Conservation (phyloP, 2,888 invertebrate genomes). For the Acronicta aceris region DNA sequence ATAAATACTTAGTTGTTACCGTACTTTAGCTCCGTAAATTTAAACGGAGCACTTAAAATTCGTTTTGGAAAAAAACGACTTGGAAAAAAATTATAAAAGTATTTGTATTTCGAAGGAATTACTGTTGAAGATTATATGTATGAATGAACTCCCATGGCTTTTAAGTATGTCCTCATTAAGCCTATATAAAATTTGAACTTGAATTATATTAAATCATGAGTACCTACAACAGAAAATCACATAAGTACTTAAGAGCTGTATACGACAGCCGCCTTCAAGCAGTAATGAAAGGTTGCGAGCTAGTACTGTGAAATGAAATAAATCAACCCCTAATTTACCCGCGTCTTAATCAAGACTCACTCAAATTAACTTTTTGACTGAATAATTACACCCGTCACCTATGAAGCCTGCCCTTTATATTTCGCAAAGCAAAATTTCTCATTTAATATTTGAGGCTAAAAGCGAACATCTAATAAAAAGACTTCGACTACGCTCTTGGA, state of each 20-base stretch:
- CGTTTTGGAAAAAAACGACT: too few relatives aligned
- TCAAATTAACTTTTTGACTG: conserved; percentile 52
- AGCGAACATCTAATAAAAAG: conserved; percentile 29
- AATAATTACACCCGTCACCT: conserved; percentile 45
- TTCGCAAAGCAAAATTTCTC: neutral
- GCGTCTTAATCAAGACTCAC: conserved; percentile 42
- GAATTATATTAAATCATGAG: conserved; percentile 25
- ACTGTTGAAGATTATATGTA: too few relatives aligned
- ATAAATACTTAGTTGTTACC: neutral
- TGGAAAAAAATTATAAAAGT: too few relatives aligned
- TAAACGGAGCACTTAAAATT: too few relatives aligned
- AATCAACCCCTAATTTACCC: conserved; percentile 48
- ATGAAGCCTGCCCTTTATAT: conserved; percentile 17
- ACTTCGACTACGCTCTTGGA: conserved; percentile 15
- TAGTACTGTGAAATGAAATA: conserved; percentile 38
- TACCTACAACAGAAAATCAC: conserved; percentile 28
- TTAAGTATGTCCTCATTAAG: too few relatives aligned
- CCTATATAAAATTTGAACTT: neutral
- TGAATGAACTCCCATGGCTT: too few relatives aligned
- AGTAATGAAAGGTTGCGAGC: conserved; percentile 36
- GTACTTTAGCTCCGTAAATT: too few relatives aligned
- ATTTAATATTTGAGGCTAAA: conserved; percentile 13
- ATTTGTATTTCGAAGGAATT: too few relatives aligned
- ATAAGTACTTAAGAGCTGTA: conserved; percentile 30
- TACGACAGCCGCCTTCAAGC: conserved; percentile 25